Percentiles rank a stretch among this genome's conserved stretches.
Conservation (phyloP, 2,113 vertebrate species). For the Crotalus horridus region DNA sequence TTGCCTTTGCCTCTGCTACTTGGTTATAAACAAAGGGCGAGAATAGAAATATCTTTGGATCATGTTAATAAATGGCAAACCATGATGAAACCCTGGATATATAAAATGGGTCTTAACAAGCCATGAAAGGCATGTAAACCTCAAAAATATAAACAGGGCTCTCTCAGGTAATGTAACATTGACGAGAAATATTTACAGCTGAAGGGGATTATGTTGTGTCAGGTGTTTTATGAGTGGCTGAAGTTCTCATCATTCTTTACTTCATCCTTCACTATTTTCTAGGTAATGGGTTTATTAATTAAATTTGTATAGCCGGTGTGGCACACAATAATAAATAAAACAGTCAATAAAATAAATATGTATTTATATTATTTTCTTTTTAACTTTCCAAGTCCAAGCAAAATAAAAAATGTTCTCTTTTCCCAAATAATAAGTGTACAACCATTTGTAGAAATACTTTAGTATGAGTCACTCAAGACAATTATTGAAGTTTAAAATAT, state of each 20-base stretch:
- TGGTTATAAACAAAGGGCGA: neutral
- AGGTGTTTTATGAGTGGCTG: neutral
- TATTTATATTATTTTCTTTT: neutral
- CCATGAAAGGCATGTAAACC: neutral
- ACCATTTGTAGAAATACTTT: slow-evolving; percentile 34
- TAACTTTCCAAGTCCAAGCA: neutral
- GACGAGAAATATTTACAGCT: neutral
- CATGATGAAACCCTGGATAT: neutral
- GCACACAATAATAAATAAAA: neutral
- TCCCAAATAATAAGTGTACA: slow-evolving; percentile 4
- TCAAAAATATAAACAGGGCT: neutral
- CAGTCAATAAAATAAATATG: neutral
- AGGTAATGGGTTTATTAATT: neutral
- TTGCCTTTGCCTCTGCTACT: neutral
- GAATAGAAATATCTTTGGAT: neutral
- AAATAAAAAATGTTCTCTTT: neutral
- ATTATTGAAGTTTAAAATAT: slow-evolving; percentile 49
- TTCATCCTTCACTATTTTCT: neutral
- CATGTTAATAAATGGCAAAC: neutral
- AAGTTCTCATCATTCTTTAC: neutral
- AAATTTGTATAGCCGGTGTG: neutral
- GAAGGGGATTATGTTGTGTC: neutral
- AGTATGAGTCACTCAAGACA: slow-evolving; percentile 2
- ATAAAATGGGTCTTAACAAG: neutral
- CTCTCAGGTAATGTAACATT: neutral